Evolutionary conservation across 2,113 vertebrate genomes (phyloP), one percentile per base, ranked within the genome.

Genomic region (Ceyx melanurus): DNA sequence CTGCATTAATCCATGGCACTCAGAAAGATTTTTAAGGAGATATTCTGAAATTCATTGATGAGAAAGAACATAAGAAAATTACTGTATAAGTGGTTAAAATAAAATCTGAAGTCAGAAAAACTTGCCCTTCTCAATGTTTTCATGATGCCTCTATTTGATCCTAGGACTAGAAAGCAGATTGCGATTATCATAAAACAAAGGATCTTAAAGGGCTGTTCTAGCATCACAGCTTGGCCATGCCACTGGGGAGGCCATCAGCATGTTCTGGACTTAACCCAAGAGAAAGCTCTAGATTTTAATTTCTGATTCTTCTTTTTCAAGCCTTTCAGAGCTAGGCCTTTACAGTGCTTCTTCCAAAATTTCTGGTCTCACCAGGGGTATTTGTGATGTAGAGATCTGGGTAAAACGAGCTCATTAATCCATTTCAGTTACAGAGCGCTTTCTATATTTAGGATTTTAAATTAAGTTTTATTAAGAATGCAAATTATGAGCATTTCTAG

Each of bases 381-480:
- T 88, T 71, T 93, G 51, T 14, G 62, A 58, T 81, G 12, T 61
- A 66, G 74, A 81, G 56, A 89, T 86, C 31, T 75, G 83, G 21
- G 70, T 7, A 87, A 70, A 94, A 64, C 11, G n/a, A 88, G 37
- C 48, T 70, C 45, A 21, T 92, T 94, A 78, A 88, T 77, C 58
- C 66, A 65, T 86, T 89, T 93, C 68, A 81, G 43, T 76, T 82
- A 48, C 6, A 90, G 42, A 79, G 6, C 20, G 42, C 82, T 91
- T 96, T 94, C 93, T 93, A 92, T 87, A 86, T 93, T 96, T 96
- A 93, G 87, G 60, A 72, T 90, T 92, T 90, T 42, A 94, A 94
- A 95, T 94, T 88, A 94, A 26, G n/a, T 89, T 87, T 95, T 86
- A 95, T 95, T 96, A 96, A 82, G 89, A 93, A 96, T 96, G 91